These are phyloP conservation scores for Ptychochromis oligacanthus DNA, from an alignment of 2,113 vertebrate genomes.

Conservation along the genomic window DNA sequence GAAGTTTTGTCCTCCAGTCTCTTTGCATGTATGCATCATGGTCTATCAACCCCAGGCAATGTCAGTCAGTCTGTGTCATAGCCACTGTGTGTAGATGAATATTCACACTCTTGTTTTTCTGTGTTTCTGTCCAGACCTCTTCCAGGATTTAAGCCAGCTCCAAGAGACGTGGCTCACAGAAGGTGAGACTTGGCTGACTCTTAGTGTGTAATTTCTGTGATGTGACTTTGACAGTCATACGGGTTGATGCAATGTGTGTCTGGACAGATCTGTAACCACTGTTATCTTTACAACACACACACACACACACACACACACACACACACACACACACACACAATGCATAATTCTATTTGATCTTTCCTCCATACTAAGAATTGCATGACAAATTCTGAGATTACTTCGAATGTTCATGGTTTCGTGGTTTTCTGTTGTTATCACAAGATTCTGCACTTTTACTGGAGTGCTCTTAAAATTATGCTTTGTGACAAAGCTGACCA, in stretches of 20 bases:
- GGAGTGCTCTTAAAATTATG: neutral
- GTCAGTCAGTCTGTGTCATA: neutral
- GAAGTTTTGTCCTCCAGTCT: constrained; percentile 21
- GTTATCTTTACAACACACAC: neutral
- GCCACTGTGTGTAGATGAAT: neutral
- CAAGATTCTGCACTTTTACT: neutral
- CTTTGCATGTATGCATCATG: constrained; percentile 21
- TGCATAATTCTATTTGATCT: neutral
- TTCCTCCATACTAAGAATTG: neutral
- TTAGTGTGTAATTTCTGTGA: constrained; percentile 14
- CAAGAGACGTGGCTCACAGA: constrained; percentile 98
- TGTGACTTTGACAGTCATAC: neutral
- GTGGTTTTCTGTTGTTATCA: neutral
- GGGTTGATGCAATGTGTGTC: neutral
- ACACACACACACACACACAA: no score
- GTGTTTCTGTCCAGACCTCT: constrained; percentile 85
- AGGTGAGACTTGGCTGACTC: constrained; percentile 82
- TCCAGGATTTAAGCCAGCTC: constrained; percentile 95
- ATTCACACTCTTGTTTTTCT: constrained; percentile 6
- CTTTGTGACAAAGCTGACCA: neutral
- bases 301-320: neutral
- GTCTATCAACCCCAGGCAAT: neutral
- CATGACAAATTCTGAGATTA: neutral
- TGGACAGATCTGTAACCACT: neutral
- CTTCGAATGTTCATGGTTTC: neutral